Conservation (phyloP, 2,797 vertebrate species). For the Galago senegalensis region DNA sequence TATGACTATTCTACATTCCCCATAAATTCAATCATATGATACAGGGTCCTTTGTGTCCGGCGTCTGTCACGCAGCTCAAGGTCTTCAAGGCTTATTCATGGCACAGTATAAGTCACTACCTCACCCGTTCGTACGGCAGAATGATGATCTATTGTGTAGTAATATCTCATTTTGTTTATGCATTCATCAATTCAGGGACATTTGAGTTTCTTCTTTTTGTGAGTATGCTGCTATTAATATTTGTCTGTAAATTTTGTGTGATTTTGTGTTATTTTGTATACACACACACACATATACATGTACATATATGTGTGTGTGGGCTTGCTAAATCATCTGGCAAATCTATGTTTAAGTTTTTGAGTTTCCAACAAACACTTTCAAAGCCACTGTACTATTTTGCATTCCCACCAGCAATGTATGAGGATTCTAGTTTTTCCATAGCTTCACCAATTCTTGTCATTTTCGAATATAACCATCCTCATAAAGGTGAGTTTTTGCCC, state of each 20-base stretch:
- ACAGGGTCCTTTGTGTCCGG: not conserved
- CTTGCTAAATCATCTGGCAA: not conserved
- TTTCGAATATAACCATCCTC: not conserved
- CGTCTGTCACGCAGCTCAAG: not conserved
- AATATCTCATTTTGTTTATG: constrained; percentile 7
- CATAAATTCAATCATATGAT: not conserved
- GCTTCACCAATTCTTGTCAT: not conserved
- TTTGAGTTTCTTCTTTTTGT: not conserved
- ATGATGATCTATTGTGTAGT: not conserved
- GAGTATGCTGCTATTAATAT: not conserved
- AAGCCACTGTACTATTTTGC: not conserved
- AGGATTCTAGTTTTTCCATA: not conserved
- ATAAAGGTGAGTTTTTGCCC: not conserved
- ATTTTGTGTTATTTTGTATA: not conserved
- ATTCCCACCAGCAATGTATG: not conserved
- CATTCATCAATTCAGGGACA: not conserved
- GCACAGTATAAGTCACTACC: not conserved
- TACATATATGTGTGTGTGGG: not conserved
- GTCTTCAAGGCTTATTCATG: not conserved
- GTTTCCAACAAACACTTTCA: not conserved
- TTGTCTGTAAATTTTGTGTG: not conserved
- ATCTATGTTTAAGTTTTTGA: constrained; percentile 7
- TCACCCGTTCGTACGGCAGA: not conserved
- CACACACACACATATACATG: too few relatives aligned
- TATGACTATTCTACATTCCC: not conserved